Evolutionary conservation across 1,140 invertebrate species (phyloP).

Genomic region (Neodiprion lecontei): DNA sequence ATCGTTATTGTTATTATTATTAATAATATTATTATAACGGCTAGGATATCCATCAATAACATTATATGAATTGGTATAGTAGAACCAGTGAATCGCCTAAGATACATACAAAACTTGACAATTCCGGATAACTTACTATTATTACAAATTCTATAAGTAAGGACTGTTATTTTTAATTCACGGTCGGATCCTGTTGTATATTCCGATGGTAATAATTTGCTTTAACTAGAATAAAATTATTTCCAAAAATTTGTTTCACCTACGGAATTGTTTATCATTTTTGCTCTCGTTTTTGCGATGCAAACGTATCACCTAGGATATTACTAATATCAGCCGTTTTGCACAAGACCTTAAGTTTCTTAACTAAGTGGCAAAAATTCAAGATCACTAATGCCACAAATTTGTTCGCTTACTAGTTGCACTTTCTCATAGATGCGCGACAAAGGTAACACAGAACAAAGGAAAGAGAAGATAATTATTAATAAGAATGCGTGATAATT

Average conservation of each 20-base stretch:
- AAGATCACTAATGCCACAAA: background rate
- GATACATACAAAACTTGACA: background rate
- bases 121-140: background rate
- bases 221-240: background rate
- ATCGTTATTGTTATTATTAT: background rate
- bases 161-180: background rate
- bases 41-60: conserved; percentile 20
- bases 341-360: background rate
- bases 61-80: conserved; percentile 10
- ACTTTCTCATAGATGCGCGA: too few relatives aligned
- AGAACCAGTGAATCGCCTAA: background rate
- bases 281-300: background rate
- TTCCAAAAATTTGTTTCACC: background rate
- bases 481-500: background rate
- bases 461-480: background rate
- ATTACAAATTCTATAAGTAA: conserved; percentile 2
- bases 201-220: background rate
- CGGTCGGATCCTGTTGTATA: background rate
- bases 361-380: background rate
- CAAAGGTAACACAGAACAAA: background rate
- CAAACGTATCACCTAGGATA: background rate
- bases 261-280: background rate
- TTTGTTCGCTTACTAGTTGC: background rate
- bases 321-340: background rate
- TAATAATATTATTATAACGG: too few relatives aligned